phyloP scores from a whole-genome alignment of 1,140 invertebrate genomes.

The Pomacea maculata region DNA sequence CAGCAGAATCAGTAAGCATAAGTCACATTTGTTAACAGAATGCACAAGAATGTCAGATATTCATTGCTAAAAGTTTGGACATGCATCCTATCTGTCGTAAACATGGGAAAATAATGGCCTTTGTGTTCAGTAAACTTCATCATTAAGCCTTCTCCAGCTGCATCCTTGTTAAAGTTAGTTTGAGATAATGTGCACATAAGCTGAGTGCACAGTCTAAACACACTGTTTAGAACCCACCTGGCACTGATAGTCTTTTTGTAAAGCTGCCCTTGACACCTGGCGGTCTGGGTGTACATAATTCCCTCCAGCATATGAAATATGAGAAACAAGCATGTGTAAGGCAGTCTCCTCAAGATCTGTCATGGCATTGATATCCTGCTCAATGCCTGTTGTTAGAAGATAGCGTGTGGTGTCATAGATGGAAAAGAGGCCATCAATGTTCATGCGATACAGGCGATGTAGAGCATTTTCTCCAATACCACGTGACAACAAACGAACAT shows the following conservation, averaged over 20 bases:
- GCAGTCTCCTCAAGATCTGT: slow-evolving; percentile 56
- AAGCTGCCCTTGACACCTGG: slow-evolving; percentile 26
- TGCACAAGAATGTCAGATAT: too few species aligned
- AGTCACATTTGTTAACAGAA: too few species aligned
- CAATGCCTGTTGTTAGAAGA: slow-evolving; percentile 58
- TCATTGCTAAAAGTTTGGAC: too few species aligned
- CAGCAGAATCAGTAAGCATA: too few species aligned
- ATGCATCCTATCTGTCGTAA: too few species aligned
- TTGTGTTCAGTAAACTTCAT: too few species aligned
- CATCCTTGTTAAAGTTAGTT: too few species aligned
- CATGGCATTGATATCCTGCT: slow-evolving; percentile 54
- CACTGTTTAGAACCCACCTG: slow-evolving; percentile 30
- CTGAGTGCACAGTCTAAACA: too few species aligned
- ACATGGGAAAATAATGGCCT: too few species aligned
- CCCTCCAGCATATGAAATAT: slow-evolving; percentile 56
- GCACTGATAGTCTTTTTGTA: slow-evolving; percentile 55
- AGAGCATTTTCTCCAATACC: slow-evolving; percentile 53
- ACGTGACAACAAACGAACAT: slow-evolving; percentile 45
- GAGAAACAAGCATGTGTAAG: slow-evolving; percentile 55
- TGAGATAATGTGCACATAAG: too few species aligned
- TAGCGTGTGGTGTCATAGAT: slow-evolving; percentile 60
- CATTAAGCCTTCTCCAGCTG: too few species aligned
- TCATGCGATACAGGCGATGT: slow-evolving; percentile 56
- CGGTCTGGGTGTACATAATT: slow-evolving; percentile 45
- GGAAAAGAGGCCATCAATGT: slow-evolving; percentile 54